Conservation (phyloP, 2,113 vertebrate species). For the Callipepla squamata region DNA sequence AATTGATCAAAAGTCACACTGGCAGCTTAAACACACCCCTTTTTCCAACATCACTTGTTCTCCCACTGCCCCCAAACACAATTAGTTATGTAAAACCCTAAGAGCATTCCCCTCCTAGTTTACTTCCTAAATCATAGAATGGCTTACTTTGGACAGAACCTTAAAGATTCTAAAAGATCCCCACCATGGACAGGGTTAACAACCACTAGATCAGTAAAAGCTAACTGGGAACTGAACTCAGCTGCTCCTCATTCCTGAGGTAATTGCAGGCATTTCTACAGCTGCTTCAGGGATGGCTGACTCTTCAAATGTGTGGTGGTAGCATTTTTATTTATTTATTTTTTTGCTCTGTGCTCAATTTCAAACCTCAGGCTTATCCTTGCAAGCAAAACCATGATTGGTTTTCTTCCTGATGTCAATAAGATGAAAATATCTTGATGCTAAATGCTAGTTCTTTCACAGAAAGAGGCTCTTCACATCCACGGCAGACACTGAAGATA, state of each 20-base stretch:
- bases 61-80: not conserved
- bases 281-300: conserved; percentile 15
- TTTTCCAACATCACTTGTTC: not conserved
- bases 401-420: not conserved
- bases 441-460: not conserved
- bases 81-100: not conserved
- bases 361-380: not conserved
- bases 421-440: not conserved
- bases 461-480: not conserved
- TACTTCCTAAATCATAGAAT: not conserved
- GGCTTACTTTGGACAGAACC: no score
- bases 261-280: not conserved
- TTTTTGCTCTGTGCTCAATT: not conserved
- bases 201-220: not conserved
- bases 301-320: not conserved
- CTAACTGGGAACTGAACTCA: not conserved
- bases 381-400: not conserved
- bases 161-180: no score
- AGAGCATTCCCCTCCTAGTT: not conserved
- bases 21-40: not conserved
- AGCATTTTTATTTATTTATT: accelerated
- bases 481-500: not conserved
- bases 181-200: no score
- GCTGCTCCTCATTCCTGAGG: conserved; percentile 29
- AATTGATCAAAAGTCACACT: not conserved